phyloP scores from a whole-genome alignment of 2,888 invertebrate species.

The Periphyllus acericola region DNA sequence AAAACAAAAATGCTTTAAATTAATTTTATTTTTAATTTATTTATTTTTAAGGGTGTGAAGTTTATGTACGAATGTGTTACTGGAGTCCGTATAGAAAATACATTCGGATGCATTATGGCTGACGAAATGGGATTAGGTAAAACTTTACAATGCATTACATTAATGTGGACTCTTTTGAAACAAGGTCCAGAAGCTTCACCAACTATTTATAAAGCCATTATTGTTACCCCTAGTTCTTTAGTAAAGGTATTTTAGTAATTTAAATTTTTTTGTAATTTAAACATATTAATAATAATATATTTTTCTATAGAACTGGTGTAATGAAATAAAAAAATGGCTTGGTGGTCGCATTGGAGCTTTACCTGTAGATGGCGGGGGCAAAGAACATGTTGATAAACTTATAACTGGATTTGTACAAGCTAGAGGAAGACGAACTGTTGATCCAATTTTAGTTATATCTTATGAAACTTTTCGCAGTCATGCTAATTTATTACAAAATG shows the following conservation, averaged over 20 bases:
- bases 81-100: slow-evolving; percentile 85
- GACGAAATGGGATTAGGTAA: slow-evolving; percentile 99
- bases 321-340: slow-evolving; percentile 97
- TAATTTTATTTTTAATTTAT: background rate
- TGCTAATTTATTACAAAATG: slow-evolving; percentile 83
- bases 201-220: slow-evolving; percentile 89
- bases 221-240: slow-evolving; percentile 96
- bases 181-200: slow-evolving; percentile 94
- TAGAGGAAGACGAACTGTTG: slow-evolving; percentile 78
- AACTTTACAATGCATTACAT: slow-evolving; percentile 95
- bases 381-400: slow-evolving; percentile 84
- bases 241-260: slow-evolving; percentile 75
- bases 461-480: slow-evolving; percentile 99
- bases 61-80: slow-evolving; percentile 99
- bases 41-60: slow-evolving; percentile 79
- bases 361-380: slow-evolving; percentile 87
- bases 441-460: slow-evolving; percentile 96
- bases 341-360: slow-evolving; percentile 82
- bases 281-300: slow-evolving; percentile 33
- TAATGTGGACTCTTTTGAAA: slow-evolving; percentile 92
- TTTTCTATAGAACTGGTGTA: slow-evolving; percentile 86
- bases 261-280: background rate
- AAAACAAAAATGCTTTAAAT: background rate
- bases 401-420: slow-evolving; percentile 86
- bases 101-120: slow-evolving; percentile 98